Evolutionary conservation across 92 coral and sea anemone species (phyloP), one percentile per base, ranked within the genome.

Genomic region (Metridium senile): DNA sequence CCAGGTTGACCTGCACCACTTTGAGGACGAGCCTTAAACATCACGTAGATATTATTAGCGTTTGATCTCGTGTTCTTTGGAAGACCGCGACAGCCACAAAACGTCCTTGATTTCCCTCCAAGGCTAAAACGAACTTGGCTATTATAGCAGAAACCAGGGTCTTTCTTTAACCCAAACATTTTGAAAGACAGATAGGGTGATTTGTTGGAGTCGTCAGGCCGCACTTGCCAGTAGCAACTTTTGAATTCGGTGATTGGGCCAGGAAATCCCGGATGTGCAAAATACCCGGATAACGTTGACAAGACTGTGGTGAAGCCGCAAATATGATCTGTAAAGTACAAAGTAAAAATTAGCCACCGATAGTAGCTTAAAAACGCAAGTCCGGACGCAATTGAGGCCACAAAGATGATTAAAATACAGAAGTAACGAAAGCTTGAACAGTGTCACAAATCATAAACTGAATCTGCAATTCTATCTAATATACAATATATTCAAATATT

Each of bases 181-280:
- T 58, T 46, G 33, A 17, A 56, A 31, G 72, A 68, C 31, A 29
- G 3, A 53, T 27, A 54, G 0, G n/a, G n/a, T n/a, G 23, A 0
- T 6, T 11, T 31, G 17, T 66, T 77, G 27, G 27, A 23, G 1
- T 4, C 66, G 3, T 19, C 17, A 19, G 6, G 13, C 17, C 25
- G 16, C 25, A 54, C 25, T 21, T 54, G 20, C 59, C 59, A 54
- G 25, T 3, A 16, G 23, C 59, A 54, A 3, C 25, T 20, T 20
- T 54, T 54, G 59, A 54, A 54, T 54, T 54, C 22, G 19, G n/a
- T 11, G 1, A 11, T 8, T 53, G 31, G 45, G 0, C 66, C 31
- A 10, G 83, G 83, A 26, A 78, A 78, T 23, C 74, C 83, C 8
- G 66, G 66, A 59, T 78, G 83, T 1, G 75, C 83, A 7, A 78